Base-by-base conservation (phyloP, 2,113 vertebrate species). In the Meles meles region DNA sequence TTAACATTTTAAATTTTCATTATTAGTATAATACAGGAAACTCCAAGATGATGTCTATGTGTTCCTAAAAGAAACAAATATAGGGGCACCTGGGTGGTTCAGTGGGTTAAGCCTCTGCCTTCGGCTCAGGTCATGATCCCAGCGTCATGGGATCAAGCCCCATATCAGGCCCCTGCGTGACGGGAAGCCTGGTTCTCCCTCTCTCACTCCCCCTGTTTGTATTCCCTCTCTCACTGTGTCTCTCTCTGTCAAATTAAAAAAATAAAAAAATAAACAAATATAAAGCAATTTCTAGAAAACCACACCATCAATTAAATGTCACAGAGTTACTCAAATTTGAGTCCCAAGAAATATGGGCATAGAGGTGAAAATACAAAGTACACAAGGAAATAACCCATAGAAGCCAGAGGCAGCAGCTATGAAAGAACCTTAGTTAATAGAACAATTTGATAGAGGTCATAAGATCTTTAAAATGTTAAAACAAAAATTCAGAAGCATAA, bases 1-100 rank as follows among this genome's bases (percentile, higher is more conserved):
- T 37, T 29, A 76, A n/a, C 31, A 93, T n/a, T 89, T 97, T 52
- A 86, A 92, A 89, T 79, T 47, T 57, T 27, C 49, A 90, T 87
- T 72, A 87, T 61, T 57, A 21, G 0, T 59, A 20, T 63, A 79
- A 69, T 20, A 15, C 4, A 57, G 39, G 31, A 93, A 37, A 7
- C 37, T 29, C 29, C 42, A 55, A 49, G 57, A 65, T 94, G 76
- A 63, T 42, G 6, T 77, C 31, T 57, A 8, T 94, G 31, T 25
- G 27, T 25, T 90, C 42, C 59, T 83, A 83, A 81, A 79, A 90
- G 49, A 92, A 94, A 90, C 17, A 79, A 88, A 88, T 17, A 55
- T 42, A 88, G n/a, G n/a, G n/a, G n/a, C n/a, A n/a, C n/a, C n/a
- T n/a, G n/a, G n/a, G n/a, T n/a, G n/a, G n/a, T n/a, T n/a, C n/a